Evolutionary conservation across 2,113 vertebrate genomes (phyloP), one percentile per base, ranked within the genome.

Genomic region (Syrrhaptes paradoxus): DNA sequence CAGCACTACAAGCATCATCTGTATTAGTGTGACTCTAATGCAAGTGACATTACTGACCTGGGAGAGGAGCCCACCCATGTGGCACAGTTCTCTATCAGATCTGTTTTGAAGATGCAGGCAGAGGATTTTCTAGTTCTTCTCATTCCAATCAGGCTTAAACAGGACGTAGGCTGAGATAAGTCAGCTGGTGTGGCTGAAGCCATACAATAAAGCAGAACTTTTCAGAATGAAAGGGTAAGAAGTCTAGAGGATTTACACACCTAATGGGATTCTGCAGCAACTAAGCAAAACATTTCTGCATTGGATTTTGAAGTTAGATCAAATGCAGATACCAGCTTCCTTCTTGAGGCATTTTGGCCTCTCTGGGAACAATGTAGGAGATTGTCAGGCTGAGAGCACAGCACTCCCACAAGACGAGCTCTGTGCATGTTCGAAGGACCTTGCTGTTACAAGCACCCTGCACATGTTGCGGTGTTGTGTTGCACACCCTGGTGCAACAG

Each of bases 351-450:
- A 28, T 70, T 93, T n/a, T 83, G 62, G n/a, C 26, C 18, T 67
- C 52, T 71, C n/a, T 14, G 18, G 29, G 38, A 7, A 14, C 8
- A 2, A n/a, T 0, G 0, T 5, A 36, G 15, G 63, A 73, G 46
- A 19, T 29, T 46, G 25, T 41, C 36, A 59, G 66, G 26, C 54
- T 79, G 26, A 38, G 46, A 87, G 66, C 19, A 48, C 31, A 63
- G 38, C 8, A 25, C 1, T 83, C 21, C 49, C 62, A 28, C 32
- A 14, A 4, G 32, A 88, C 28, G 19, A 34, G 34, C 48, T 62
- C 46, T 61, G 25, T 58, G 48, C 6, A 5, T 9, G 28, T 65
- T 51, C 31, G 17, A 20, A 76, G 26, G 18, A 61, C 34, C 19
- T 62, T 61, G 76, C 17, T 61, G 32, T 14, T 68, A 45, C 13